Conservation (phyloP, 2,113 vertebrate genomes). For the Nasalis larvatus region DNA sequence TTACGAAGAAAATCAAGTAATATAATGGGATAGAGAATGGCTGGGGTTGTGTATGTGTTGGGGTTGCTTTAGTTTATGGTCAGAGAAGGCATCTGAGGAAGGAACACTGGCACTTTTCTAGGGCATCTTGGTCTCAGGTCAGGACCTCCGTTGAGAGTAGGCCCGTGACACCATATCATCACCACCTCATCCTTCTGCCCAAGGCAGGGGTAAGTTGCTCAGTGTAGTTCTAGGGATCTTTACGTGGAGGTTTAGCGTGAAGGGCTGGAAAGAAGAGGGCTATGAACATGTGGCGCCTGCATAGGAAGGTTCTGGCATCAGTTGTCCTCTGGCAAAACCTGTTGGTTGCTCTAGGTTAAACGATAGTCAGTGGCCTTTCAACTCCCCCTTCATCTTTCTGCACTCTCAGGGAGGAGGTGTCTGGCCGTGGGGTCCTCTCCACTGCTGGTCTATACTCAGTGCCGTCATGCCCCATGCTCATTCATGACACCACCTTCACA, state of each 20-base stretch:
- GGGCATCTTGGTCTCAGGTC: not conserved
- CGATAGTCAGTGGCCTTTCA: not conserved
- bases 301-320: not conserved
- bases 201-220: not conserved
- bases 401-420: not conserved
- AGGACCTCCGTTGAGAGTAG: not conserved
- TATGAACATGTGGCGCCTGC: not conserved
- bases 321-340: constrained; percentile 12
- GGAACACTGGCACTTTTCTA: not conserved
- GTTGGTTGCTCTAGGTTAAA: not conserved
- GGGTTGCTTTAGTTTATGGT: not conserved
- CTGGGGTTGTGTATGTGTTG: not conserved
- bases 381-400: not conserved
- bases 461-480: not conserved
- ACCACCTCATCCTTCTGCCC: not conserved
- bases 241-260: not conserved
- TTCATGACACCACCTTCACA: not conserved
- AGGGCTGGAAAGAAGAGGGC: not conserved
- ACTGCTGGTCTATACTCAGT: not conserved
- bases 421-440: not conserved
- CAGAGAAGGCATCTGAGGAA: not conserved
- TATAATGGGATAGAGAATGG: not conserved
- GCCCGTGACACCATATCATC: not conserved
- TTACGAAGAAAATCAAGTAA: constrained; percentile 17
- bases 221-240: not conserved